Evolutionary conservation across 2,888 invertebrate genomes (phyloP), one percentile per base, ranked within the genome.

Genomic region (Pachymerium ferrugineum): DNA sequence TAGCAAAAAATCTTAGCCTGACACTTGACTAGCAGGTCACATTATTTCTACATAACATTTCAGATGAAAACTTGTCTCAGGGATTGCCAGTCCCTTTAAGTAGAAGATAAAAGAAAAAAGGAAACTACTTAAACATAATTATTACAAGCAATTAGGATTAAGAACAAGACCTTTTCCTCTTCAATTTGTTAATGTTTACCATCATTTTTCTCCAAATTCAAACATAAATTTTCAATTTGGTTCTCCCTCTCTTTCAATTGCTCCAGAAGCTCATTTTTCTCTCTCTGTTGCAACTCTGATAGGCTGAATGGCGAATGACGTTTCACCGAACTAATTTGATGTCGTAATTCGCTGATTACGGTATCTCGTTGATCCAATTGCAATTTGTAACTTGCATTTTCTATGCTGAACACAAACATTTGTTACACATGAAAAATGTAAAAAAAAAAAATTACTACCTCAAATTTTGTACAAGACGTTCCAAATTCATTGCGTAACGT

Each of bases 311-410:
- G 72, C 72, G n/a, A 29, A 30, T 72, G 72, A 28, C 72, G 72
- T 30, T 72, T 47, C 72, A 47, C 47, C 14, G 47, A 47, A 72
- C 72, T 47, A 54, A 72, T 72, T 33, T 72, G 72, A 10, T 54
- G 42, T 29, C 33, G 19, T 8, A 72, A 19, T 14, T 72, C 72
- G 28, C 47, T 29, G 22, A 72, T 47, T 3, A 72, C 47, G 12
- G 28, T 30, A 47, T 72, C 72, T 19, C 72, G 72, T 19, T 72
- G 72, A 28, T 72, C 72, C 16, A 72, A 54, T 33, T 72, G 72
- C 28, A 72, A 29, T 54, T 72, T 72, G 30, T 47, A 72, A 72
- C 72, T 72, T 25, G 72, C 72, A 72, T 72, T 72, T 30, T 72
- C 72, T 47, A 72, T 72, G 33, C 72, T 72, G 47, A 33, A 69